These are phyloP conservation scores for Oreortyx pictus DNA, from an alignment of 2,797 vertebrate genomes.

Conservation along the genomic window DNA sequence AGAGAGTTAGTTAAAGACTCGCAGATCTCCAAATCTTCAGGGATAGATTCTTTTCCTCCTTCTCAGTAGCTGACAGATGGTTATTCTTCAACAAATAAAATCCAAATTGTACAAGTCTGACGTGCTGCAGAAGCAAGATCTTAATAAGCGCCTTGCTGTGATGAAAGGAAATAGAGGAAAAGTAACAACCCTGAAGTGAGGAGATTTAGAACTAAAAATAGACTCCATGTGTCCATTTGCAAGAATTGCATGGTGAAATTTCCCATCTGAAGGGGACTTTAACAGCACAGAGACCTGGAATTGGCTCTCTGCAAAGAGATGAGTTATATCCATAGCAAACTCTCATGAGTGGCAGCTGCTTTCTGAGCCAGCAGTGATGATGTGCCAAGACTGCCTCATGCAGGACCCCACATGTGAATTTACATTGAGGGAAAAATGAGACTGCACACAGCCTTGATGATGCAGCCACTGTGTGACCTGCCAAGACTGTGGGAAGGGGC, in stretches of 20 bases:
- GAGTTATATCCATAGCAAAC: not conserved
- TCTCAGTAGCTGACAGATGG: constrained; percentile 69
- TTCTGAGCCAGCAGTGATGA: not conserved
- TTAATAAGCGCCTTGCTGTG: constrained; percentile 57
- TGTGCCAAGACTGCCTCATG: not conserved
- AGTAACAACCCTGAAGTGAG: not conserved
- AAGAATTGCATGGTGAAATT: not conserved
- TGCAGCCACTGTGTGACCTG: not conserved
- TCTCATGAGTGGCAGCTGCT: not conserved
- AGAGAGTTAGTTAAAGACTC: constrained; percentile 32
- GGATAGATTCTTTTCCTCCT: constrained; percentile 47
- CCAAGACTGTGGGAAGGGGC: not conserved
- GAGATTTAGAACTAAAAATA: constrained; percentile 50
- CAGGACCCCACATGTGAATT: not conserved
- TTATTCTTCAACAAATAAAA: constrained; percentile 67
- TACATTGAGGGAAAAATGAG: not conserved
- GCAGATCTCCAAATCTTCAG: constrained; percentile 14
- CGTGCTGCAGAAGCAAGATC: constrained; percentile 37
- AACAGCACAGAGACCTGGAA: not conserved
- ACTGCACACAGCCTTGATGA: not conserved
- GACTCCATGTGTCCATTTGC: not conserved
- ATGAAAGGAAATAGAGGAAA: constrained; percentile 65
- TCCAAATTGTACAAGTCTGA: constrained; percentile 31
- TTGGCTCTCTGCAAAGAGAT: not conserved
- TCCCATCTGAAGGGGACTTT: not conserved